Evolutionary conservation across 2,113 vertebrate genomes (phyloP), one percentile per base, ranked within the genome.

Genomic region (Eudorcas thomsonii): DNA sequence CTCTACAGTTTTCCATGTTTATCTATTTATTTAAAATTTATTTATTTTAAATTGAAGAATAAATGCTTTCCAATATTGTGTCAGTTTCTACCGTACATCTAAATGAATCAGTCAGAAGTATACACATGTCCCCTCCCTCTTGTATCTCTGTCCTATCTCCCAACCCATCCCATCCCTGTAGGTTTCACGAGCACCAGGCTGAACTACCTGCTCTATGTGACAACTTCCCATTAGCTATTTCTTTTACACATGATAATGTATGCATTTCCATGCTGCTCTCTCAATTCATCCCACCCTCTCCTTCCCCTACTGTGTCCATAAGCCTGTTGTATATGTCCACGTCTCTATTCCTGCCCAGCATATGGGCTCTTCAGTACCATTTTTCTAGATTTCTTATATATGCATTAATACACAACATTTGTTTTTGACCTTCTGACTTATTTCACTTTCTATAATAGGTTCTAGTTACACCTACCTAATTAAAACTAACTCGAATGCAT

Each of bases 211-310:
- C 33, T 67, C 16, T n/a, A n/a, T 67, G 62, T 30, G 17, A 67
- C 33, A 67, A 4, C 62, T 67, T 67, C 33, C 62, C 16, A n/a
- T 67, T 67, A 19, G 33, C 16, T 67, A 67, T 19, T 67, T 19
- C 4, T 67, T 67, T 67, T 19, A 64, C 16, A 67, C 62, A n/a
- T n/a, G 62, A 1, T 17, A n/a, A 64, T n/a, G 30, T 64, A 17
- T 64, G 14, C 4, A 64, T 17, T 64, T 64, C 30, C 62, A 17
- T 64, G 30, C 30, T 64, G 15, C 62, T 64, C 15, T 64, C 7
- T 64, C 7, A n/a, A 17, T 64, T n/a, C 62, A 64, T 64, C 7
- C 7, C 0, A 0, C 33, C 30, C 3, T 64, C 62, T 17, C 15
- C 62, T 64, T n/a, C 30, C 62, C 16, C 30, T 16, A n/a, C 30